Percentiles rank a stretch among this genome's conserved stretches.
Evolutionary conservation across 2,113 vertebrate genomes (phyloP).

Genomic region (Polyodon spathula): DNA sequence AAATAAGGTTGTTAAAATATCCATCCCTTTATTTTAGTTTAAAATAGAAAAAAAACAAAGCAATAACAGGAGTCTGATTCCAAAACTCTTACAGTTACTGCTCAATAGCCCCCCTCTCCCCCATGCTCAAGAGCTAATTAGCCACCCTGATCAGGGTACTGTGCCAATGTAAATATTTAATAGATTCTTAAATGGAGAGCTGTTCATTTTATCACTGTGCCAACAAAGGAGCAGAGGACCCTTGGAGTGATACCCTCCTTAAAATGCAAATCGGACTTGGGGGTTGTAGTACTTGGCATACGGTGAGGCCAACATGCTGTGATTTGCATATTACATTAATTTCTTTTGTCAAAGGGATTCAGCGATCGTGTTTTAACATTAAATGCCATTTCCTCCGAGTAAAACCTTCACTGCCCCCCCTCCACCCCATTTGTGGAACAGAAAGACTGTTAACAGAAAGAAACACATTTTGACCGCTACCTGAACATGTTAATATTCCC

Average conservation of each 20-base stretch:
- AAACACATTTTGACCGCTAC: no score
- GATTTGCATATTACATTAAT: slow-evolving; percentile 68
- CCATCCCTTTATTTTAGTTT: slow-evolving; percentile 38
- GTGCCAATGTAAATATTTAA: slow-evolving; percentile 62
- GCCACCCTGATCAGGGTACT: slow-evolving; percentile 46
- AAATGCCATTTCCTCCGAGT: background rate
- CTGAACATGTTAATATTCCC: no score
- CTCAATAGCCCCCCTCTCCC: slow-evolving; percentile 24
- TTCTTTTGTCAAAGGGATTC: slow-evolving; percentile 37
- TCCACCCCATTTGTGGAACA: background rate
- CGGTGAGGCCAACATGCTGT: slow-evolving; percentile 36
- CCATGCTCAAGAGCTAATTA: slow-evolving; percentile 46
- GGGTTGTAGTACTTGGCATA: slow-evolving; percentile 29
- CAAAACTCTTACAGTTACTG: slow-evolving; percentile 26
- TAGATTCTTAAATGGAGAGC: slow-evolving; percentile 45
- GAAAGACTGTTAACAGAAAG: background rate
- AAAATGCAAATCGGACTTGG: slow-evolving; percentile 61
- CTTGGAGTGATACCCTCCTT: slow-evolving; percentile 50
- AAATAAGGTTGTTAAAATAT: slow-evolving; percentile 44
- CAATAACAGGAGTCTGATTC: slow-evolving; percentile 32
- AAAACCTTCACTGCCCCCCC: background rate
- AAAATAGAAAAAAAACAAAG: slow-evolving; percentile 54
- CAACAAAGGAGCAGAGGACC: slow-evolving; percentile 48
- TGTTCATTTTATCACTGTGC: slow-evolving; percentile 46
- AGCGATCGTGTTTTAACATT: background rate